Percentiles rank a stretch among this genome's conserved stretches.
Conservation (phyloP, 2,888 invertebrate genomes). For the Drosophila demipolita region DNA sequence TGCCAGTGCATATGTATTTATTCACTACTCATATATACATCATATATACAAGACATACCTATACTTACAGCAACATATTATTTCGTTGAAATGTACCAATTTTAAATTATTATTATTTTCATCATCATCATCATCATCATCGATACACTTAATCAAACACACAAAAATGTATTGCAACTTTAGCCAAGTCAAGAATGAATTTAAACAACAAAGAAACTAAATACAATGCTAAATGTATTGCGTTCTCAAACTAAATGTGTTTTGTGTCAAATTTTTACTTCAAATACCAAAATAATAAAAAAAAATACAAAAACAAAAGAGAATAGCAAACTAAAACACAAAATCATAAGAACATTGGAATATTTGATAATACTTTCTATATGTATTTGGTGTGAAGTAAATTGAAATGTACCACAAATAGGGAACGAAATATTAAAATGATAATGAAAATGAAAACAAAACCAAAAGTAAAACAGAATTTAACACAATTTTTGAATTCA, state of each 20-base stretch:
- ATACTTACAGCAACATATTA: conserved; percentile 45
- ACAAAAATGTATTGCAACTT: conserved; percentile 51
- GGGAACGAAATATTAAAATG: conserved; percentile 32
- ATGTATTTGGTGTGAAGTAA: conserved; percentile 61
- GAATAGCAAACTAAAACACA: conserved; percentile 53
- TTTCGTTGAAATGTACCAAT: conserved; percentile 47
- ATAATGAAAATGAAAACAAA: conserved; percentile 49
- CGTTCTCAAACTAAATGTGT: conserved; percentile 78
- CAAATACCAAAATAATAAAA: conserved; percentile 54
- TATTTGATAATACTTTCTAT: conserved; percentile 65
- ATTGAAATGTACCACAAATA: conserved; percentile 64
- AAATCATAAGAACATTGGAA: conserved; percentile 50
- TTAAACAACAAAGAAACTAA: conserved; percentile 48
- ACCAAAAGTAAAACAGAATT: conserved; percentile 72
- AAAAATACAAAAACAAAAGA: conserved; percentile 32
- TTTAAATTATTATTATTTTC: conserved; percentile 16
- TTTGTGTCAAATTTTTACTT: conserved; percentile 77
- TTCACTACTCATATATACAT: conserved; percentile 72
- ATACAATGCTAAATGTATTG: conserved; percentile 66
- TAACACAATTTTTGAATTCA: conserved; percentile 83
- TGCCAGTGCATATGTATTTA: conserved; percentile 74
- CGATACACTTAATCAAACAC: conserved; percentile 16
- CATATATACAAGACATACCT: conserved; percentile 53
- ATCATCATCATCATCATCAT: conserved; percentile 26
- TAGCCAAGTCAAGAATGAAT: conserved; percentile 54